These are phyloP conservation scores for Mercenaria mercenaria DNA, from an alignment of 1,140 invertebrate genomes.

Conservation along the genomic window DNA sequence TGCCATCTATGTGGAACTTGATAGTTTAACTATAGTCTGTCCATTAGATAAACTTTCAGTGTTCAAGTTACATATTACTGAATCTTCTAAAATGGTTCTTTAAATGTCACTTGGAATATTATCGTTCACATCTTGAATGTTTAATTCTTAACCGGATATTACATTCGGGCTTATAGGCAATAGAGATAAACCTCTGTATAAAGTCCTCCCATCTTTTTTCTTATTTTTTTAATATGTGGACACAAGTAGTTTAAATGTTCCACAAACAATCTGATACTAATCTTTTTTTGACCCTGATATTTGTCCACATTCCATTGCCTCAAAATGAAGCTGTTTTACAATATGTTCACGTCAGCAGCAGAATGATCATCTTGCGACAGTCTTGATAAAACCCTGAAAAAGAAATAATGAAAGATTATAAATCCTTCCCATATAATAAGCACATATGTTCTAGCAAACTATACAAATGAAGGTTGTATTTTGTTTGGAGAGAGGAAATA, in stretches of 20 bases:
- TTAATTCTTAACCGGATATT: background rate
- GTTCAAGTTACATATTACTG: background rate
- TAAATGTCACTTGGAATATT: background rate
- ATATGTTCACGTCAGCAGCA: background rate
- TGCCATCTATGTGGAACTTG: background rate
- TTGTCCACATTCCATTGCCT: background rate
- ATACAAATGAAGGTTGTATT: too few relatives aligned
- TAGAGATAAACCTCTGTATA: background rate
- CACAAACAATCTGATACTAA: background rate
- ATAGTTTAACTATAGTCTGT: background rate
- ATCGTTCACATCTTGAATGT: background rate
- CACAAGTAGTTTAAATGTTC: background rate
- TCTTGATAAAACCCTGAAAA: background rate
- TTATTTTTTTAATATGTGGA: background rate
- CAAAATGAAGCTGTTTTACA: background rate
- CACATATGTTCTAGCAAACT: too few relatives aligned
- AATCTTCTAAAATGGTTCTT: background rate
- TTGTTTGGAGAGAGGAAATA: too few relatives aligned
- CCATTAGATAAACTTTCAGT: background rate
- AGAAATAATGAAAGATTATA: too few relatives aligned
- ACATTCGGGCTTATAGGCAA: background rate
- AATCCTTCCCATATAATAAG: too few relatives aligned
- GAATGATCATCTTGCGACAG: background rate
- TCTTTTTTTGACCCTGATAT: background rate
- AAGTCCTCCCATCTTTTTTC: background rate